phyloP scores from a whole-genome alignment of 2,113 vertebrate species.

The Gnathonemus longibarbis region DNA sequence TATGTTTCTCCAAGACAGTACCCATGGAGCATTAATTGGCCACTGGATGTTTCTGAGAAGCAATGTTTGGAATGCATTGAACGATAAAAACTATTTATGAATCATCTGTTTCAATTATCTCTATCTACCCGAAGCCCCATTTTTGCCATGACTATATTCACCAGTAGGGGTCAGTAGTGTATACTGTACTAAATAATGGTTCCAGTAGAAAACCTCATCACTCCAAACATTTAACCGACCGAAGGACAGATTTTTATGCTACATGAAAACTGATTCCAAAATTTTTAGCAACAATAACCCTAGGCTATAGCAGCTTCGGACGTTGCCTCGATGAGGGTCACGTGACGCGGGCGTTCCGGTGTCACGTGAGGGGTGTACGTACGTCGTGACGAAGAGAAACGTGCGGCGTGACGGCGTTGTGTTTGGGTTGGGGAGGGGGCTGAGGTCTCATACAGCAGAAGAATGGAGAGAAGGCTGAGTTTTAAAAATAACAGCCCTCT shows the following conservation, averaged over 20 bases:
- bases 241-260: neutral
- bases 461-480: conserved; percentile 39
- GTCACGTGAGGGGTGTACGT: neutral
- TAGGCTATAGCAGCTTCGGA: neutral
- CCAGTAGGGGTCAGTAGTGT: neutral
- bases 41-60: no score
- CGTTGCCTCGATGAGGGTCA: neutral
- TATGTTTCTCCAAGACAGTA: no score
- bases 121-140: neutral
- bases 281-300: neutral
- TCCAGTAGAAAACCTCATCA: neutral
- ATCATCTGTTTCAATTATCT: neutral
- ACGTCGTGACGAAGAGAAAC: neutral
- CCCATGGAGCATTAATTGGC: no score
- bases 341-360: neutral
- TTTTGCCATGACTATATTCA: neutral
- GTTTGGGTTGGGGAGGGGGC: conserved; percentile 33
- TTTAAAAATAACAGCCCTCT: conserved; percentile 29
- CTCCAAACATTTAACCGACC: neutral
- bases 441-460: conserved; percentile 40
- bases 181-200: neutral
- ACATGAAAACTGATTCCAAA: neutral
- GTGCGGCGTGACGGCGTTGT: conserved; percentile 23
- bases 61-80: no score
- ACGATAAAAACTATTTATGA: no score